Conservation (phyloP, 2,797 vertebrate species). For the Chloroceryle inda region DNA sequence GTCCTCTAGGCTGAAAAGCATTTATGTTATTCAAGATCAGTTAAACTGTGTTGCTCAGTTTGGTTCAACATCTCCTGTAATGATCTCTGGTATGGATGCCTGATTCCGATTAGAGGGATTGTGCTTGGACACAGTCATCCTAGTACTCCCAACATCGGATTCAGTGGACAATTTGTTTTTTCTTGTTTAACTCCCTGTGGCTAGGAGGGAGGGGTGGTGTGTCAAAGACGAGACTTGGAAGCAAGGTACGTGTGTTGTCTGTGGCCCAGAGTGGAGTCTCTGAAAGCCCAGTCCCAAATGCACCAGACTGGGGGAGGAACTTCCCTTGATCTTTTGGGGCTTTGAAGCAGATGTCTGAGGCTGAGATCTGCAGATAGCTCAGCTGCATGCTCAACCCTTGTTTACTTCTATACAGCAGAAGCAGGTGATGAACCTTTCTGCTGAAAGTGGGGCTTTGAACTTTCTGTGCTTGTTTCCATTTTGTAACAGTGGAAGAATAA, state of each 20-base stretch:
- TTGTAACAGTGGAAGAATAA: background rate
- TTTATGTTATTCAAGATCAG: background rate
- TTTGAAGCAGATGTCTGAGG: background rate
- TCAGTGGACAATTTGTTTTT: background rate
- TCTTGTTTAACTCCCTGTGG: background rate
- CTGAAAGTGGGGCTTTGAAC: background rate
- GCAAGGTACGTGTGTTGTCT: background rate
- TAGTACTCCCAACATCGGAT: background rate
- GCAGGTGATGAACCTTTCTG: background rate
- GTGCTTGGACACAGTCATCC: background rate
- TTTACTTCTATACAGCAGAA: background rate
- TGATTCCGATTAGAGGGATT: background rate
- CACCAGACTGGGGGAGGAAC: background rate
- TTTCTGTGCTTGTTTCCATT: background rate
- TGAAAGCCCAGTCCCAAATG: background rate
- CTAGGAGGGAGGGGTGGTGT: background rate
- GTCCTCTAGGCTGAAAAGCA: background rate
- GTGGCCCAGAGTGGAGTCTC: background rate
- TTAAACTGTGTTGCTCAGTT: background rate
- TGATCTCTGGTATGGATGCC: background rate
- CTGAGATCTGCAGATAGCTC: background rate
- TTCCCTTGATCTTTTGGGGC: background rate
- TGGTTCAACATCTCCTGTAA: background rate
- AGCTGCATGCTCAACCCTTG: background rate
- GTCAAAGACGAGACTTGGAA: conserved; percentile 4